phyloP scores from a whole-genome alignment of 2,113 vertebrate genomes.

The Aplodontia rufa region DNA sequence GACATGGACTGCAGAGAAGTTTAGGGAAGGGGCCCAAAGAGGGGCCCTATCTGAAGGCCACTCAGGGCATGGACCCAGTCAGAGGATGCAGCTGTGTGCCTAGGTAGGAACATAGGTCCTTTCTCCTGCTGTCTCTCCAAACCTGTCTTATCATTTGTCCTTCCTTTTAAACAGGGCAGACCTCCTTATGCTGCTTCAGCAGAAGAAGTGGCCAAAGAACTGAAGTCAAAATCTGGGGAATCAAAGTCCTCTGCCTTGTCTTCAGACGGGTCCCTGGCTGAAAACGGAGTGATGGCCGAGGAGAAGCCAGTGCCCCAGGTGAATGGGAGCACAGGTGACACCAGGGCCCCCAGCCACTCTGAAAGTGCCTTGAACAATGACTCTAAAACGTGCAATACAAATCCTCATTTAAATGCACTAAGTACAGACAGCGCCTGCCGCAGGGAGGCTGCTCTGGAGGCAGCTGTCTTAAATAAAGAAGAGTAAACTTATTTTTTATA shows the following conservation, averaged over 20 bases:
- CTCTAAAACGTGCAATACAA: slow-evolving; percentile 98
- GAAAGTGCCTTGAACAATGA: slow-evolving; percentile 99
- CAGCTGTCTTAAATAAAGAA: slow-evolving; percentile 95
- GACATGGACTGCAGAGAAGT: background rate
- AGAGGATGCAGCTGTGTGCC: rapidly evolving
- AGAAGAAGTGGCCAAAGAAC: slow-evolving; percentile 91
- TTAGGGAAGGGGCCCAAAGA: background rate
- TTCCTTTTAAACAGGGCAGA: slow-evolving; percentile 87
- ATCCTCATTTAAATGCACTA: slow-evolving; percentile 99
- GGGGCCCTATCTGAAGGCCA: background rate
- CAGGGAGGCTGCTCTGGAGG: slow-evolving; percentile 91
- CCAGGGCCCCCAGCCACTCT: slow-evolving; percentile 91
- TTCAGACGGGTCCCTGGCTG: slow-evolving; percentile 88
- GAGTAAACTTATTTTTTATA: slow-evolving; percentile 99
- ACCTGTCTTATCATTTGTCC: slow-evolving; percentile 48
- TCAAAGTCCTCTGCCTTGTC: slow-evolving; percentile 86
- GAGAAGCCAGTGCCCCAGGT: slow-evolving; percentile 89
- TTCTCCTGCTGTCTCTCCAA: background rate
- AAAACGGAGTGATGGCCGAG: slow-evolving; percentile 91
- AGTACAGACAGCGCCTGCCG: slow-evolving; percentile 90
- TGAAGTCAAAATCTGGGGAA: slow-evolving; percentile 90
- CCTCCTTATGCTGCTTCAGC: slow-evolving; percentile 90
- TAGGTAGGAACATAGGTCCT: background rate
- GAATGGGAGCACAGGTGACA: slow-evolving; percentile 89
- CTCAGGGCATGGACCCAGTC: background rate